Conservation (phyloP, 2,113 vertebrate species). For the Ascaphus truei region DNA sequence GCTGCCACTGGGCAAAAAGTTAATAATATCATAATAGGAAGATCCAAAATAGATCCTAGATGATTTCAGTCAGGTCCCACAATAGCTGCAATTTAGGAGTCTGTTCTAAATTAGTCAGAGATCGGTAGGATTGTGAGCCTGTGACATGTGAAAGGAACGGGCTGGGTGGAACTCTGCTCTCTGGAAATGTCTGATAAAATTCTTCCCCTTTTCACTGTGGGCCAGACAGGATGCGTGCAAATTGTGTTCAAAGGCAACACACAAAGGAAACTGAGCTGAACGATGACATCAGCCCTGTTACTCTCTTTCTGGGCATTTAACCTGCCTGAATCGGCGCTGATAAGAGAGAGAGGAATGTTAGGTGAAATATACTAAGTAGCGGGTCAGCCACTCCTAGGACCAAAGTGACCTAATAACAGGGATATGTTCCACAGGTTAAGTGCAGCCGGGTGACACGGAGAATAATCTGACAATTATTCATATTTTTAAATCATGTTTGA, state of each 20-base stretch:
- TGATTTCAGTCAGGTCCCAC: not conserved
- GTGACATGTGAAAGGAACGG: constrained; percentile 60
- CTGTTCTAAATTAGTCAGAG: constrained; percentile 46
- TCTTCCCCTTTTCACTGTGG: constrained; percentile 40
- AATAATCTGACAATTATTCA: too few species aligned
- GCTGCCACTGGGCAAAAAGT: too few species aligned
- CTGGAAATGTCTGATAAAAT: constrained; percentile 70
- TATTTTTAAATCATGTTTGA: too few species aligned
- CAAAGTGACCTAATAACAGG: too few species aligned
- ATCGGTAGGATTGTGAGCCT: constrained; percentile 33
- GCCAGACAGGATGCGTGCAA: constrained; percentile 66
- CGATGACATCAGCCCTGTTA: constrained; percentile 30
- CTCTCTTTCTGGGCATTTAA: not conserved
- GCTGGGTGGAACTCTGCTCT: constrained; percentile 68
- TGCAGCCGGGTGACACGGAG: too few species aligned
- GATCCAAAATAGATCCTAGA: not conserved
- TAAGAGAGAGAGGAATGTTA: constrained; percentile 14
- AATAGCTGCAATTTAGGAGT: constrained; percentile 20
- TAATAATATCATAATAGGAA: not conserved
- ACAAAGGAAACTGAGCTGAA: constrained; percentile 45
- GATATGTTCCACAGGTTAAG: too few species aligned
- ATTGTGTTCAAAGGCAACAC: constrained; percentile 45
- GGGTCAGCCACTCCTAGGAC: too few species aligned
- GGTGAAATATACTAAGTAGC: not conserved
- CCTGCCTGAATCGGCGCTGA: not conserved